Evolutionary conservation across 2,113 vertebrate species (phyloP), one percentile per base, ranked within the genome.

Genomic region (Dolichotis patagonum): DNA sequence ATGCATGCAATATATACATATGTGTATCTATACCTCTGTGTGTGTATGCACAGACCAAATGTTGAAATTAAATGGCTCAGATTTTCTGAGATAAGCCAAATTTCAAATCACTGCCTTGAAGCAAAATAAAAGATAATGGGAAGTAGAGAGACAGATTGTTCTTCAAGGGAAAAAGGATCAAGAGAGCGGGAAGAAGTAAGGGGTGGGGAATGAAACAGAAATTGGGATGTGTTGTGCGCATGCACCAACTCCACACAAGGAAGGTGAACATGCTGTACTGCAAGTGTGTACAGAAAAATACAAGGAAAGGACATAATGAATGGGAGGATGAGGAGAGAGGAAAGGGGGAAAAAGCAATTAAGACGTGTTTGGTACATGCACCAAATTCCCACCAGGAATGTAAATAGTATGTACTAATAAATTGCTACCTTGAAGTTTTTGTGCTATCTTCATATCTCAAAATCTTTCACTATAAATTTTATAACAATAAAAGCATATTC

Each of bases 401-500:
- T 24, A 73, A 73, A 73, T 8, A 11, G 24, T 41, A 73, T 41
- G 8, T 41, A 71, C 69, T 73, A 73, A 73, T 41, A 71, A 73
- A 41, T 41, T 38, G 41, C 20, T 41, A 3, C 9, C 38, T 65
- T 41, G 38, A 73, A 41, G 26, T 75, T 10, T 75, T 41, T 77
- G 7, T 77, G 7, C 30, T 43, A 46, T 77, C 26, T 46, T 46
- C 32, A 91, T 26, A 7, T 83, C 97, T 96, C 95, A 14, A 86
- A 96, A 80, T 11, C 0, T 54, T 95, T 94, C 92, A 97, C 67
- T 85, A n/a, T 62, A 69, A 90, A 77, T 85, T 83, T 35, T 58
- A 90, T 91, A 65, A 94, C 75, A 69, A 97, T 67, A 94, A 73
- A 97, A 67, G 95, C 4, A 92, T 93, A 97, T 41, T 62, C 88